phyloP scores from a whole-genome alignment of 2,888 invertebrate genomes.

The Dilophus febrilis region DNA sequence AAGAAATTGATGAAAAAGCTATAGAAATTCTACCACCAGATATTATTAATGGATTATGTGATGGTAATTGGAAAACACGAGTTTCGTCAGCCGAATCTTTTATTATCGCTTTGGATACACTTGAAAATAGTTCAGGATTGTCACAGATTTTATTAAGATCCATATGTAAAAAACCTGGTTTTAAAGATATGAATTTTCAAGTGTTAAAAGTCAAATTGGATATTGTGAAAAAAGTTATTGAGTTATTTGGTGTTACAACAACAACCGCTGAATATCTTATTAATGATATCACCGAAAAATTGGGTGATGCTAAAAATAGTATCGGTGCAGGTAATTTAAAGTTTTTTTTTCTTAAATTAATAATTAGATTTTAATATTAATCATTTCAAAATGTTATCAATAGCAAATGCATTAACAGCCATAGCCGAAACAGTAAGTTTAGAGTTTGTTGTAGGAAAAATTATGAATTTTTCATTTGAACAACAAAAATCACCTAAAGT shows the following conservation, averaged over 20 bases:
- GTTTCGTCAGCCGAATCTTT: constrained; percentile 59
- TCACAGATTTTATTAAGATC: constrained; percentile 60
- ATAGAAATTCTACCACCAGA: constrained; percentile 46
- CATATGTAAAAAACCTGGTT: constrained; percentile 67
- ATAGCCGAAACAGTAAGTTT: constrained; percentile 65
- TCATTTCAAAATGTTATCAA: not conserved
- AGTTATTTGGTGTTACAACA: constrained; percentile 53
- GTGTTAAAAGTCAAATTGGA: constrained; percentile 71
- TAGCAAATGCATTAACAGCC: constrained; percentile 39
- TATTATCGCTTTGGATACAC: constrained; percentile 39
- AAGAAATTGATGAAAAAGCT: constrained; percentile 62
- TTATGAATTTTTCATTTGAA: constrained; percentile 57
- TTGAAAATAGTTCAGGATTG: constrained; percentile 41
- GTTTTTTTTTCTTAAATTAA: not conserved
- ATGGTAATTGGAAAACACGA: constrained; percentile 74
- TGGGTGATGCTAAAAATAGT: constrained; percentile 70
- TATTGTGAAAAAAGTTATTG: constrained; percentile 57
- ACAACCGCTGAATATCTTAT: constrained; percentile 58
- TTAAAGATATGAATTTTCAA: constrained; percentile 82
- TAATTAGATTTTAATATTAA: too few relatives aligned
- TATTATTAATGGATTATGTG: constrained; percentile 46
- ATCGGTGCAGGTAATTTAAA: constrained; percentile 40
- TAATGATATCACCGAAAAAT: constrained; percentile 65
- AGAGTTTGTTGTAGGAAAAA: constrained; percentile 53
- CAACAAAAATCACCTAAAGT: constrained; percentile 79